A percentile compares a stretch with the other conserved stretches of the same genome.
These are phyloP conservation scores for Setophaga kirtlandii DNA, from an alignment of 2,113 vertebrate genomes.

Conservation along the genomic window DNA sequence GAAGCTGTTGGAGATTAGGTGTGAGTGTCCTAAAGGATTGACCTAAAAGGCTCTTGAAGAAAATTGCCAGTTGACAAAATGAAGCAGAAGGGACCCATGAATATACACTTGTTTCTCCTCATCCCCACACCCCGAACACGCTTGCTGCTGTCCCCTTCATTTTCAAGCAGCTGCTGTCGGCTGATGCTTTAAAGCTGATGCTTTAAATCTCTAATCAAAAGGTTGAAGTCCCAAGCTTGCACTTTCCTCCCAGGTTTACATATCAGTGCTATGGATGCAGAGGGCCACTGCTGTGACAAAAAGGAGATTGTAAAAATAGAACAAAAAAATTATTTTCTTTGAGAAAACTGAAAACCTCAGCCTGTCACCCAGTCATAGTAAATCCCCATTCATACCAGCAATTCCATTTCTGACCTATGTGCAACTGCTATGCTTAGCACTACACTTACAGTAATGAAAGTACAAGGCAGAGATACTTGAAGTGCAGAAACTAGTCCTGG, in stretches of 20 bases:
- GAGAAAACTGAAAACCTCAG: background rate
- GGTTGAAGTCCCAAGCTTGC: background rate
- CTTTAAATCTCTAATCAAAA: background rate
- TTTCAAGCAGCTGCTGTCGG: background rate
- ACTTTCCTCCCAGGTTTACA: background rate
- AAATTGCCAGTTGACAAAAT: slow-evolving; percentile 29
- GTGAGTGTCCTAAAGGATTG: background rate
- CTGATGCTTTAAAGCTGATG: background rate
- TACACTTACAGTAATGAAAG: background rate
- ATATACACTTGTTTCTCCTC: background rate
- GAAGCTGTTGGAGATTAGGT: slow-evolving; percentile 15
- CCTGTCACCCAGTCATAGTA: background rate
- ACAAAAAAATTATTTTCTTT: background rate
- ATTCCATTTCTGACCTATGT: background rate
- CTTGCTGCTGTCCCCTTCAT: background rate
- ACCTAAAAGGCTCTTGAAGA: background rate
- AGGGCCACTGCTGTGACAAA: background rate
- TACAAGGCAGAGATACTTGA: background rate
- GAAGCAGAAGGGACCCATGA: slow-evolving; percentile 1
- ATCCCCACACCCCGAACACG: background rate
- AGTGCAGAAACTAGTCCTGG: background rate
- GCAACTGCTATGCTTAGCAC: accelerated
- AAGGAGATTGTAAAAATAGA: background rate
- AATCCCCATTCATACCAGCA: background rate
- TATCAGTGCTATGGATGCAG: background rate